Conservation (phyloP, 2,888 invertebrate genomes). For the Tuberolachnus salignus region DNA sequence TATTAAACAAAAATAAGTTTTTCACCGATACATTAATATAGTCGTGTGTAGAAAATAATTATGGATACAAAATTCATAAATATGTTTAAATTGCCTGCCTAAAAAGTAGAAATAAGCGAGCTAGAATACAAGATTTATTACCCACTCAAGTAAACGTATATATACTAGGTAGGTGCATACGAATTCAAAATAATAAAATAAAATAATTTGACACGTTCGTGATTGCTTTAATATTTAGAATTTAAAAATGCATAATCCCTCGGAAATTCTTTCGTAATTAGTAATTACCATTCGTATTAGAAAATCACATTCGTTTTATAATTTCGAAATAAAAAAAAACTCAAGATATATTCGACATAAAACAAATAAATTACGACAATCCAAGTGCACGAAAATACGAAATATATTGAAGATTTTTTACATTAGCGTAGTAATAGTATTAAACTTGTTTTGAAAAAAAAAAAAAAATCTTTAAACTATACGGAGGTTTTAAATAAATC, state of each 20-base stretch:
- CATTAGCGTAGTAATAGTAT: background rate
- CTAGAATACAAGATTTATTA: background rate
- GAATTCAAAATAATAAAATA: no score
- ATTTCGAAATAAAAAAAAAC: constrained; percentile 10
- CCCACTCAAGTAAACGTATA: background rate
- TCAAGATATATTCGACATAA: background rate
- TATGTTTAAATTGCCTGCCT: no score
- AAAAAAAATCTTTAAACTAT: background rate
- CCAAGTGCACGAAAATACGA: background rate
- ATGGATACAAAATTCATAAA: no score
- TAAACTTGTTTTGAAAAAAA: constrained; percentile 10
- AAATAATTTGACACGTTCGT: background rate
- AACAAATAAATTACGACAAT: background rate
- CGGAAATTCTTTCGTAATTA: background rate
- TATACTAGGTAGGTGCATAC: background rate
- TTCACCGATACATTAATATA: no score
- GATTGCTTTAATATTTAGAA: no score
- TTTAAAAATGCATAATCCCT: background rate
- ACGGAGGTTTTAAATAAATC: background rate
- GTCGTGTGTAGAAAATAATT: no score
- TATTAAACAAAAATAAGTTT: no score
- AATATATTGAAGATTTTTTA: background rate
- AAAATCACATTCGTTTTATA: background rate
- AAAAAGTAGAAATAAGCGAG: no score
- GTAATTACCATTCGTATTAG: background rate